Evolutionary conservation across 2,888 invertebrate genomes (phyloP).

Genomic region (Hymenopus coronatus): DNA sequence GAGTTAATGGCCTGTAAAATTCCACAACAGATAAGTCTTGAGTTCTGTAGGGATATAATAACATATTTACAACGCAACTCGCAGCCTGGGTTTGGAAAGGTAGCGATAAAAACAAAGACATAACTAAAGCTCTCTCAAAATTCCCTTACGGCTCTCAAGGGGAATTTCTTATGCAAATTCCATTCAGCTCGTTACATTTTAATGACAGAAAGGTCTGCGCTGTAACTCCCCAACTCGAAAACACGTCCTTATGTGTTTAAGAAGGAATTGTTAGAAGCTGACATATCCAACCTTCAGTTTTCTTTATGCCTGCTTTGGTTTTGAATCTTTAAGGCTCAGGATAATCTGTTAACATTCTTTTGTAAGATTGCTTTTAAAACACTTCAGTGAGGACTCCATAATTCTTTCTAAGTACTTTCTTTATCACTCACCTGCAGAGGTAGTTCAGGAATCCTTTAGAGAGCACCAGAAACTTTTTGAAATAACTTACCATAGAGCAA

Average conservation of each 20-base stretch:
- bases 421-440: no score
- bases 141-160: not conserved
- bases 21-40: not conserved
- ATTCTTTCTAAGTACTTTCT: no score
- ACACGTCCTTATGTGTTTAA: not conserved
- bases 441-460: no score
- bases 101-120: not conserved
- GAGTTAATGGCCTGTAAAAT: not conserved
- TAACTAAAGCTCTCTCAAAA: not conserved
- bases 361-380: no score
- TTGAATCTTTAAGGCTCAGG: not conserved
- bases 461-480: no score
- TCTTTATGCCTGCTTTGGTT: not conserved
- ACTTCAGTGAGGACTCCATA: no score
- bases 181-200: not conserved
- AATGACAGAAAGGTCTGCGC: not conserved
- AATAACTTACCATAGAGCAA: no score
- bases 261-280: not conserved
- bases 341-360: no score
- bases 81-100: not conserved
- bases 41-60: not conserved
- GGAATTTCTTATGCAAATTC: not conserved
- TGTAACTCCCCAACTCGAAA: not conserved
- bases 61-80: not conserved
- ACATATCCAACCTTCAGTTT: not conserved